Percentiles rank a stretch among this genome's conserved stretches.
These are phyloP conservation scores for Empidonax alnorum DNA, from an alignment of 2,113 vertebrate species.

Conservation along the genomic window DNA sequence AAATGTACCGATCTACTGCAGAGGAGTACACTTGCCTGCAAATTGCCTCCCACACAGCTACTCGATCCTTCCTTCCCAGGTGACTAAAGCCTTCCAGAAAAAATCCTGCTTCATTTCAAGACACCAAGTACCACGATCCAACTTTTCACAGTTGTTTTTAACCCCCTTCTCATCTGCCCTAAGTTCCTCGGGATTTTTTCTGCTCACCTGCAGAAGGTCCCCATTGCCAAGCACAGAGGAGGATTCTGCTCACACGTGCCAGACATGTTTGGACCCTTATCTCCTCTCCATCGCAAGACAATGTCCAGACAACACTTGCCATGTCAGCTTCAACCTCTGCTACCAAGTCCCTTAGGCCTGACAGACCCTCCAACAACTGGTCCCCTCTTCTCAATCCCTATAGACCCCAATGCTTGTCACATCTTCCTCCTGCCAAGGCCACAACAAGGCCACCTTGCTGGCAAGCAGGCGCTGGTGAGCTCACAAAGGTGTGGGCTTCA, in stretches of 20 bases:
- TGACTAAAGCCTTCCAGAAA: constrained; percentile 70
- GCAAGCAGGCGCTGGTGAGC: neutral
- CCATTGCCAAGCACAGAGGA: neutral
- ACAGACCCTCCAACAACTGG: neutral
- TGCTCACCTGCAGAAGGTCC: neutral
- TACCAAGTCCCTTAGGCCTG: neutral
- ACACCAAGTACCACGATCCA: constrained; percentile 1
- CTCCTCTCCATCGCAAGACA: neutral
- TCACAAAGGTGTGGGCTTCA: neutral
- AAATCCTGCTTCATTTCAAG: constrained; percentile 58
- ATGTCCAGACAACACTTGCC: neutral
- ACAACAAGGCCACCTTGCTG: neutral
- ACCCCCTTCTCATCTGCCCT: neutral
- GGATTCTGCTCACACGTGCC: neutral
- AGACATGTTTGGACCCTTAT: fast-evolving
- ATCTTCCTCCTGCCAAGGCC: fast-evolving
- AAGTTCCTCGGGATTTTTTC: neutral
- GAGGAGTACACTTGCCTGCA: constrained; percentile 70
- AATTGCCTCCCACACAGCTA: constrained; percentile 69
- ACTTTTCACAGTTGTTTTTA: constrained; percentile 46
- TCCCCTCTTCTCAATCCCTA: neutral
- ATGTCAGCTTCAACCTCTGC: neutral
- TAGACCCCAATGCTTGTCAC: neutral
- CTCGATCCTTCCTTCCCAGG: constrained; percentile 58
- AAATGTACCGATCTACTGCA: constrained; percentile 67